phyloP scores from a whole-genome alignment of 2,113 vertebrate genomes.

The Pterocles orientalis region DNA sequence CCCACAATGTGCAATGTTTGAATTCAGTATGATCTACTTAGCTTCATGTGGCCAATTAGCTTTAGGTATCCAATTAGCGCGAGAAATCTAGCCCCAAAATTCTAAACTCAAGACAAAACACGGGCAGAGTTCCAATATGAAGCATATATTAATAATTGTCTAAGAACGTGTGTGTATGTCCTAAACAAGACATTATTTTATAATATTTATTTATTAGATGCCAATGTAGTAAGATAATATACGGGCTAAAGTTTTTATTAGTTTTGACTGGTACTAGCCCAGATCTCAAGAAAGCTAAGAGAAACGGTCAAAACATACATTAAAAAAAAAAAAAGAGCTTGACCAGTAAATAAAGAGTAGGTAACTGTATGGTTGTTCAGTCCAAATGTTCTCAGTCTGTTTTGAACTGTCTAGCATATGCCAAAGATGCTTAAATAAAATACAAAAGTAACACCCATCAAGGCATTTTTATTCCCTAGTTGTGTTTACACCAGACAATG shows the following conservation, averaged over 20 bases:
- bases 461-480: not conserved
- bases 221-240: not conserved
- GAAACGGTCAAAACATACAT: not conserved
- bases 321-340: not conserved
- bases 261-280: not conserved
- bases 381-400: not conserved
- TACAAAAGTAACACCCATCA: not conserved
- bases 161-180: not conserved
- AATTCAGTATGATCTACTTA: not conserved
- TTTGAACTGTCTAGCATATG: not conserved
- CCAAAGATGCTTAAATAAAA: not conserved
- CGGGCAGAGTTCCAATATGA: fast-evolving
- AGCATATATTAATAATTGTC: not conserved
- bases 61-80: not conserved
- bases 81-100: not conserved
- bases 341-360: not conserved
- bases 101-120: not conserved
- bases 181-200: not conserved
- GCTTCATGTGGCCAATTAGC: not conserved
- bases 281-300: not conserved
- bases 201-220: not conserved
- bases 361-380: not conserved
- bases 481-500: not conserved
- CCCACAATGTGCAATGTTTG: not conserved
- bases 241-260: not conserved